These are phyloP conservation scores for Sphenopsis melanotis DNA, from an alignment of 2,797 vertebrate species.

Conservation along the genomic window DNA sequence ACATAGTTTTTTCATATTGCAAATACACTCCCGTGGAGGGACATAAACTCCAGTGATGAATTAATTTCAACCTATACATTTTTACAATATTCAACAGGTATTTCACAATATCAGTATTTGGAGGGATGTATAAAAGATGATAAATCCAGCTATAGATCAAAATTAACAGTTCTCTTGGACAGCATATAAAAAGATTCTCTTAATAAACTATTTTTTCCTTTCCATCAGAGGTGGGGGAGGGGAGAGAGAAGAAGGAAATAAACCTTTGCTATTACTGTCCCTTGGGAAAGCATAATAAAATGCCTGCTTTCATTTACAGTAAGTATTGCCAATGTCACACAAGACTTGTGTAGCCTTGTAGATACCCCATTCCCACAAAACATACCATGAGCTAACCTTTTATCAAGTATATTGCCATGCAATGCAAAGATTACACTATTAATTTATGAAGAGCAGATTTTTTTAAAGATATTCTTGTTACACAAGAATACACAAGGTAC, in stretches of 20 bases:
- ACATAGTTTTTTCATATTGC: neutral
- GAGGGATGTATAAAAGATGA: neutral
- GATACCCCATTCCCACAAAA: neutral
- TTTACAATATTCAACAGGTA: neutral
- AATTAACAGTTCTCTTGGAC: neutral
- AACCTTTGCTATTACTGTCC: neutral
- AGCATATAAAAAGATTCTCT: neutral
- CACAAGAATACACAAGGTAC: neutral
- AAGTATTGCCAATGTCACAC: neutral
- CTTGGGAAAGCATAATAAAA: neutral
- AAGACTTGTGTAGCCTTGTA: neutral
- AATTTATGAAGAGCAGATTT: neutral
- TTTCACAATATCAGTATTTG: neutral
- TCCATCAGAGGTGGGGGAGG: neutral
- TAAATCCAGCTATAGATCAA: neutral
- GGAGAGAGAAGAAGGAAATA: neutral
- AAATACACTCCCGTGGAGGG: neutral
- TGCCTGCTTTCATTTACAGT: neutral
- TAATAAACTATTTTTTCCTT: neutral
- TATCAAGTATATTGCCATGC: neutral
- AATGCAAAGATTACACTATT: neutral
- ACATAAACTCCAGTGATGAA: neutral
- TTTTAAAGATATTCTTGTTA: neutral
- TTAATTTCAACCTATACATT: neutral
- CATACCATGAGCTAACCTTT: neutral